Conservation (phyloP, 2,888 invertebrate species). For the Caenorhabditis becei region DNA sequence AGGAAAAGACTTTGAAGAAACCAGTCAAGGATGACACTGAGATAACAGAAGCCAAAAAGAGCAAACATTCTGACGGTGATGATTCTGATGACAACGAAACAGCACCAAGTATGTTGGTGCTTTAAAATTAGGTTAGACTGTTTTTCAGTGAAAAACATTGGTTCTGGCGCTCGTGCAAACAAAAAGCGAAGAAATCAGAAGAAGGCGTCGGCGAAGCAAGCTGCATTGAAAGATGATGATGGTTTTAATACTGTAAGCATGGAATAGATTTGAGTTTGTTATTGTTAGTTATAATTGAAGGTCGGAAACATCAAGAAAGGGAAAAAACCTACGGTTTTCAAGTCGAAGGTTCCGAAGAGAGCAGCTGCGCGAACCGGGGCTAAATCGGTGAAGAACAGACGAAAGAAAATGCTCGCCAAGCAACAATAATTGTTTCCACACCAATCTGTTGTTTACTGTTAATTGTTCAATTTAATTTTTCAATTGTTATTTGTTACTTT, state of each 20-base stretch:
- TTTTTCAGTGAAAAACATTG: conserved; percentile 59
- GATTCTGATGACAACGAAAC: conserved; percentile 48
- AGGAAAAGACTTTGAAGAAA: conserved; percentile 29
- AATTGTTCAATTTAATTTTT: not conserved
- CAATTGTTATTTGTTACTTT: not conserved
- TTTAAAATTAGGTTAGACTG: too few relatives aligned
- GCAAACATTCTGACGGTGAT: conserved; percentile 2
- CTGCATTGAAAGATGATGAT: conserved; percentile 64
- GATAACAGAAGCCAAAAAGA: not conserved
- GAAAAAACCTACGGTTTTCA: conserved; percentile 63
- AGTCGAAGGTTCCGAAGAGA: conserved; percentile 64
- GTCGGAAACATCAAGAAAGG: conserved; percentile 57
- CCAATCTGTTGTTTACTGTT: conserved; percentile 2
- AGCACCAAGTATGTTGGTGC: conserved; percentile 38
- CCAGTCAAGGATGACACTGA: conserved; percentile 19
- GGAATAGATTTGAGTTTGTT: not conserved
- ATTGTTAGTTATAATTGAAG: conserved; percentile 22
- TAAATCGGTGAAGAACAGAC: conserved; percentile 67
- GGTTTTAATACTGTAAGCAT: conserved; percentile 69
- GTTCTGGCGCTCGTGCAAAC: conserved; percentile 63
- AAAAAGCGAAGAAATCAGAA: conserved; percentile 70
- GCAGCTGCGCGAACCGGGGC: conserved; percentile 68
- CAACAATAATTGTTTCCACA: not conserved
- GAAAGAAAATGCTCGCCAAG: conserved; percentile 70
- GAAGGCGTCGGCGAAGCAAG: conserved; percentile 64